These are phyloP conservation scores for Lerista edwardsae DNA, from an alignment of 2,797 vertebrate species.

Conservation along the genomic window DNA sequence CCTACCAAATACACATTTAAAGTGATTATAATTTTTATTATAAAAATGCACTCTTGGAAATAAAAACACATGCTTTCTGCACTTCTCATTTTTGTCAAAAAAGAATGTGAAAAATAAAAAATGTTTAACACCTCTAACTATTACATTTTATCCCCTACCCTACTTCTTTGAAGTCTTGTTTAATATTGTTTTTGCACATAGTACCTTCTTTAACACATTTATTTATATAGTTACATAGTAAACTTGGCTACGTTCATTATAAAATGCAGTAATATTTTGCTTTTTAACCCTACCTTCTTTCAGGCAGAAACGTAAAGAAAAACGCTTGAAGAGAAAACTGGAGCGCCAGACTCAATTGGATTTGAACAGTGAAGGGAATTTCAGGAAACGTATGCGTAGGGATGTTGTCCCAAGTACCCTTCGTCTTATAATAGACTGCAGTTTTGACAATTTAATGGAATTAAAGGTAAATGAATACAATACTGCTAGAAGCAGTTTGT, in stretches of 20 bases:
- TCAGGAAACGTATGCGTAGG: constrained; percentile 81
- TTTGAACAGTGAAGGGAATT: constrained; percentile 64
- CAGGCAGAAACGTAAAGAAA: constrained; percentile 92
- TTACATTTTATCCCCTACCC: neutral
- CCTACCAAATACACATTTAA: too few relatives aligned
- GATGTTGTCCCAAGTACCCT: constrained; percentile 81
- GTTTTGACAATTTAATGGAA: constrained; percentile 92
- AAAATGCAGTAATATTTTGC: neutral
- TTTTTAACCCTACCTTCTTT: constrained; percentile 16
- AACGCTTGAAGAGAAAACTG: constrained; percentile 88
- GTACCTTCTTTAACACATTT: neutral
- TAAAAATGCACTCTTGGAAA: too few relatives aligned
- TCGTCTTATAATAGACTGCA: constrained; percentile 92
- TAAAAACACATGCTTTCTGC: too few relatives aligned
- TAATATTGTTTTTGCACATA: neutral
- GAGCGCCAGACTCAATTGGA: constrained; percentile 80
- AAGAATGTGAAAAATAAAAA: too few relatives aligned
- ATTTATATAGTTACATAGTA: neutral
- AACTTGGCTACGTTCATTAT: neutral
- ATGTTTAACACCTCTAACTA: neutral
- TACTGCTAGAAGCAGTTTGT: neutral
- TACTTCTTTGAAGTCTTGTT: too few relatives aligned
- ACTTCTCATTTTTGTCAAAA: too few relatives aligned
- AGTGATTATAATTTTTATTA: too few relatives aligned
- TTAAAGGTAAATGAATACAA: constrained; percentile 82